Percentiles rank a stretch among this genome's conserved stretches.
phyloP scores from a whole-genome alignment of 2,797 vertebrate species.

The Lutjanus argentimaculatus region DNA sequence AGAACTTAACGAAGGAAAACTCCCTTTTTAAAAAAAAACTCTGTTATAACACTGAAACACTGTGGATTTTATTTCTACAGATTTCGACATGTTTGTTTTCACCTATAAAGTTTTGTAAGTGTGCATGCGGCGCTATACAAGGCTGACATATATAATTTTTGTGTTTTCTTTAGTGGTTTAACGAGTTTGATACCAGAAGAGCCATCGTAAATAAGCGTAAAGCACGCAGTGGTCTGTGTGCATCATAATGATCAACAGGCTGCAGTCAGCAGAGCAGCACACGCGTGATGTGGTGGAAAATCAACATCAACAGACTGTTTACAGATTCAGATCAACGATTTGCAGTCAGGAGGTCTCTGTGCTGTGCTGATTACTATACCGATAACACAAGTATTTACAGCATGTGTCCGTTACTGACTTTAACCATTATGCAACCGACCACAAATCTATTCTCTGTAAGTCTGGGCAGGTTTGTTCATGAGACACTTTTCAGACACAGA shows the following conservation, averaged over 20 bases:
- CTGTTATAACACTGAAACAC: accelerated
- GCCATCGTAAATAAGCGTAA: too few species aligned
- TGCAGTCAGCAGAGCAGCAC: constrained; percentile 20
- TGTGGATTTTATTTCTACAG: neutral
- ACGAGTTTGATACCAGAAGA: neutral
- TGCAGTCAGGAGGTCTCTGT: constrained; percentile 10
- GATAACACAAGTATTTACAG: neutral
- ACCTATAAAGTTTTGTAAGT: neutral
- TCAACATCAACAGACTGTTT: constrained; percentile 35
- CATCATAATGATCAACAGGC: constrained; percentile 24
- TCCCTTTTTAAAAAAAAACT: neutral
- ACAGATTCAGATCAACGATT: neutral
- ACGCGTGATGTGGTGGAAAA: constrained; percentile 46
- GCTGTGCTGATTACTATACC: too few species aligned
- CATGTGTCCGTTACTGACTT: neutral
- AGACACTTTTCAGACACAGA: too few species aligned
- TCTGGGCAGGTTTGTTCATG: neutral
- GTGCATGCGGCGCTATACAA: neutral
- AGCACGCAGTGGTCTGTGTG: neutral
- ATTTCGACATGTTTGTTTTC: neutral
- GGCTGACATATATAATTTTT: too few species aligned
- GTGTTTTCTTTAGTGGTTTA: too few species aligned
- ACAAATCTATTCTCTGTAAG: neutral
- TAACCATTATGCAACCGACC: neutral
- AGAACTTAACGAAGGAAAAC: constrained; percentile 47